Percentiles rank a stretch among this genome's conserved stretches.
Evolutionary conservation across 2,797 vertebrate genomes (phyloP).

Genomic region (Anguilla megastoma): DNA sequence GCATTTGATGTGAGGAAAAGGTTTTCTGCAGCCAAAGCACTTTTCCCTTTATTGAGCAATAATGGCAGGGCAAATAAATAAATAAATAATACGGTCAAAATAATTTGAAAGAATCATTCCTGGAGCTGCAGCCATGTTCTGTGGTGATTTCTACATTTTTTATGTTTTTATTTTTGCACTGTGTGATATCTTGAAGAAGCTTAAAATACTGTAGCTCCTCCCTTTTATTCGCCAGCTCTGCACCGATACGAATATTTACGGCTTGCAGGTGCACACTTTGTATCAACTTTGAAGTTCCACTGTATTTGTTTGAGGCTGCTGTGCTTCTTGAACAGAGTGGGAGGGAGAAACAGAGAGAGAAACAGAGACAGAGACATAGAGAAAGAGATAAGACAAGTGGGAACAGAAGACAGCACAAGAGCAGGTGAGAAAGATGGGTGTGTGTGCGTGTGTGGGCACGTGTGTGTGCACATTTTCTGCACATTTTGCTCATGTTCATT

Average conservation of each 20-base stretch:
- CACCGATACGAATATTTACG: constrained; percentile 46
- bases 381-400: neutral
- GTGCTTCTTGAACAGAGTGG: constrained; percentile 37
- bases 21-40: neutral
- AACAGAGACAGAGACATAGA: neutral
- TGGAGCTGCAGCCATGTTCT: neutral
- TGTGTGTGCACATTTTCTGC: neutral
- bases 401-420: neutral
- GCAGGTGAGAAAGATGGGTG: neutral
- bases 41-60: neutral
- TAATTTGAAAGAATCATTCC: neutral
- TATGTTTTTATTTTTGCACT: neutral
- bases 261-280: constrained; percentile 39
- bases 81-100: neutral
- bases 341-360: constrained; percentile 19
- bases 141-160: neutral
- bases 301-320: constrained; percentile 26
- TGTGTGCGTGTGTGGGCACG: neutral
- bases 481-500: neutral
- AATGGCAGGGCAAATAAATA: neutral
- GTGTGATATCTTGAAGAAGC: neutral
- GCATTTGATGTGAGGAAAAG: neutral
- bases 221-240: constrained; percentile 41
- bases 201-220: constrained; percentile 13
- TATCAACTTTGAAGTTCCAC: constrained; percentile 41